Evolutionary conservation across 1,140 invertebrate genomes (phyloP).

Genomic region (Drosophila micromelanica): DNA sequence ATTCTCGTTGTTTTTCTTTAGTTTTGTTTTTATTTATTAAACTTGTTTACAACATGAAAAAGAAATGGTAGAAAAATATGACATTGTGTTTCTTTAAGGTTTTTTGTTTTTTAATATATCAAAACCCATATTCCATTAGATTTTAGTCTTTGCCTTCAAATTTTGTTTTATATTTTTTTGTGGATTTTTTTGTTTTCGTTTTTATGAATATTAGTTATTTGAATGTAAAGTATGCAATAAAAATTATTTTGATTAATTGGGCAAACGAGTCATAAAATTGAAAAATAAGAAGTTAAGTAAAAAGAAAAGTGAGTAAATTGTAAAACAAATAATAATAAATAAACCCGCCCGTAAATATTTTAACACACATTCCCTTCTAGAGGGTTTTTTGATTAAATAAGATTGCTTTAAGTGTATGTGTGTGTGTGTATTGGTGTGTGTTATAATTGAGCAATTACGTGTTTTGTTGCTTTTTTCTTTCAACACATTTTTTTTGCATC

Average conservation of each 20-base stretch:
- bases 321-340: constrained; percentile 52
- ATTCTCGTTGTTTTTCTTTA: constrained; percentile 18
- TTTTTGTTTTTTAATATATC: constrained; percentile 46
- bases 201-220: constrained; percentile 30
- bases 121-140: constrained; percentile 66
- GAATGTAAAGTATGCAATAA: constrained; percentile 33
- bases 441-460: constrained; percentile 38
- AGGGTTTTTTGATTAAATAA: constrained; percentile 59
- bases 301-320: constrained; percentile 29
- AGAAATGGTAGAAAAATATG: constrained; percentile 82
- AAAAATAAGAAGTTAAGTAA: constrained; percentile 22
- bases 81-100: constrained; percentile 50
- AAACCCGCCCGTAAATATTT: constrained; percentile 29
- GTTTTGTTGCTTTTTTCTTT: not conserved
- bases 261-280: constrained; percentile 32
- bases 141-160: constrained; percentile 71
- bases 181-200: constrained; percentile 26
- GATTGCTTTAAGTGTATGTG: constrained; percentile 39
- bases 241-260: constrained; percentile 51
- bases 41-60: constrained; percentile 78
- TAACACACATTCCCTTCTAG: constrained; percentile 5
- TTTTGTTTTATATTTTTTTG: constrained; percentile 35
- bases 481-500: constrained; percentile 64
- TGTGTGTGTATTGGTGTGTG: constrained; percentile 20
- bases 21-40: constrained; percentile 26